Evolutionary conservation across 2,888 invertebrate genomes (phyloP).

Genomic region (Tyria jacobaeae): DNA sequence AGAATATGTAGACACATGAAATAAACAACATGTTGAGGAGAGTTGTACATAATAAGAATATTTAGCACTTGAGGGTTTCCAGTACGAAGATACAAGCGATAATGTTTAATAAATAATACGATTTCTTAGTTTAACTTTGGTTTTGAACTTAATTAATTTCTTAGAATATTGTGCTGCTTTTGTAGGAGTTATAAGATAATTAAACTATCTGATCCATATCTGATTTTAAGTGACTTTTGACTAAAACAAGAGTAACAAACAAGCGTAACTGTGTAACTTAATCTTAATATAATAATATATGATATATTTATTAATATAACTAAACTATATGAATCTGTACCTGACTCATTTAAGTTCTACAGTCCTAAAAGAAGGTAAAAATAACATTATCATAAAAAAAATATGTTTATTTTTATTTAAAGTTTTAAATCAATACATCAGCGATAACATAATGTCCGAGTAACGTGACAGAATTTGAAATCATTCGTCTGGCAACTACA

Average conservation of each 20-base stretch:
- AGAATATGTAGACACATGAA: constrained; percentile 39
- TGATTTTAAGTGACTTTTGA: no score
- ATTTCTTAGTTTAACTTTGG: background rate
- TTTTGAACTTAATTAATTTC: no score
- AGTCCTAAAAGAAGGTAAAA: background rate
- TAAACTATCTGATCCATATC: no score
- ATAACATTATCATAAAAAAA: background rate
- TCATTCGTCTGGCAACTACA: constrained; percentile 73
- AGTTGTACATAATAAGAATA: background rate
- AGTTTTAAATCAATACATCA: constrained; percentile 40
- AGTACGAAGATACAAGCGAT: constrained; percentile 16
- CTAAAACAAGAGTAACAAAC: no score
- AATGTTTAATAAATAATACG: background rate
- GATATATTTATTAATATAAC: no score
- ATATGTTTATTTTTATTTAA: background rate
- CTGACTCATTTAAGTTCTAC: background rate
- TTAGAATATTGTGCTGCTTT: no score
- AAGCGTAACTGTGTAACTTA: no score
- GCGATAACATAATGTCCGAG: constrained; percentile 54
- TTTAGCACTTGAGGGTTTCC: constrained; percentile 10
- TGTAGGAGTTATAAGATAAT: no score
- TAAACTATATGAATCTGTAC: no score
- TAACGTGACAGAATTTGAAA: constrained; percentile 54
- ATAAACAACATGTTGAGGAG: constrained; percentile 3
- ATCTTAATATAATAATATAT: no score